Base-by-base conservation (phyloP, 2,888 invertebrate genomes). In the Zhengitettix transpicula region DNA sequence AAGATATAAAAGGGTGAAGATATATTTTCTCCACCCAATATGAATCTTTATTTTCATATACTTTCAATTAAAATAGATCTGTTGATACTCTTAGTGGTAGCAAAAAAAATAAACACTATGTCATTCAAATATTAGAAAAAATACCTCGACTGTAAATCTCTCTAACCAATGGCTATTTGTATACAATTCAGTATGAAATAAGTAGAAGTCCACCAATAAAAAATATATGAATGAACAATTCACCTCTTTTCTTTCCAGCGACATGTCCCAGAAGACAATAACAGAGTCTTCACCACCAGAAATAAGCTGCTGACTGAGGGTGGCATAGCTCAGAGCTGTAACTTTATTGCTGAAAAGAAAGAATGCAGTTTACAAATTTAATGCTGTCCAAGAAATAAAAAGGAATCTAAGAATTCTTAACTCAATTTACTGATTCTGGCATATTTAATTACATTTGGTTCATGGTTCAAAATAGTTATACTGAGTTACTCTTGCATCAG, bases 211-310 rank as follows among this genome's bases (percentile, higher is more conserved):
- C 28, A 28, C 28, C 7, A 28, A 28, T 47, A 47, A 47, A n/a
- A n/a, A 47, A 47, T 47, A 47, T n/a, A 41, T 42, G 41, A 55
- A 55, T 52, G 47, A 60, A 28, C 12, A 7, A 52, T 62, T 64
- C 65, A 79, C 80, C 74, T 95, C 94, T 68, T 87, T 83, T 58
- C 97, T 80, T 69, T 84, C 81, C 59, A 87, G 84, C 58, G 82
- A 84, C 93, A 97, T 94, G 73, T 95, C 91, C 96, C 96, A 96
- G 67, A 92, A 89, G 16, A 95, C 90, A 15, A 97, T 78, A 11
- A 89, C 89, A 5, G 91, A 89, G 72, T 93, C 92, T 73, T 95
- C 95, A 14, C 94, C 92, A 52, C 89, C 90, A 12, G 94, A 94
- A 60, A 95, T 80, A 58, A 96, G 75, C 60, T 89, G 83, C 69